phyloP scores from a whole-genome alignment of 2,888 invertebrate genomes.

The Acanthoscelides obtectus region DNA sequence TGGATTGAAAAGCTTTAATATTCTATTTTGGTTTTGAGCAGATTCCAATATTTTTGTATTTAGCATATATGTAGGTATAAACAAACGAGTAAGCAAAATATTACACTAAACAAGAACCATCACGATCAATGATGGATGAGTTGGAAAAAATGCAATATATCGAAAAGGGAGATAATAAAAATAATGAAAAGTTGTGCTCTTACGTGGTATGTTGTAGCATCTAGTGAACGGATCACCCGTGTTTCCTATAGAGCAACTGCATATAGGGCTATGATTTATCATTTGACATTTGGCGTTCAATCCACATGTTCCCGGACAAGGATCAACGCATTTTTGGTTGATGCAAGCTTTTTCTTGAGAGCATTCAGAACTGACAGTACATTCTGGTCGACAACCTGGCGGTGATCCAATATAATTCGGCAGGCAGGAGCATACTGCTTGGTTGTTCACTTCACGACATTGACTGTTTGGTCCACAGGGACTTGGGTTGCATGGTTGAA shows the following conservation, averaged over 20 bases:
- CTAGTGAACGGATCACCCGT: constrained; percentile 78
- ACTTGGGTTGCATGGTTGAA: constrained; percentile 67
- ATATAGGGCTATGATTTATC: constrained; percentile 77
- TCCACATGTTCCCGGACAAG: constrained; percentile 79
- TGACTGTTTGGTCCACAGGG: constrained; percentile 80
- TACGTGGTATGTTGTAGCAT: constrained; percentile 56
- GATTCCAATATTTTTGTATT: no score
- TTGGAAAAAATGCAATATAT: no score
- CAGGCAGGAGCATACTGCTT: constrained; percentile 75
- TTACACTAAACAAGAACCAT: no score
- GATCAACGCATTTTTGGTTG: constrained; percentile 76
- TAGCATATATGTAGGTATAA: no score
- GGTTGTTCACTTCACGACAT: constrained; percentile 65
- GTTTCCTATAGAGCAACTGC: constrained; percentile 67
- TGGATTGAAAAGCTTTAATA: no score
- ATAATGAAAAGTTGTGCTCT: constrained; percentile 18
- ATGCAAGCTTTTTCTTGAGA: constrained; percentile 74
- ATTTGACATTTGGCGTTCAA: constrained; percentile 72
- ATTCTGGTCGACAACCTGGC: constrained; percentile 79
- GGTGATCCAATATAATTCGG: constrained; percentile 70
- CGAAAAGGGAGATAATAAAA: no score
- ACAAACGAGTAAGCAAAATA: no score
- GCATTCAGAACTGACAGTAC: constrained; percentile 78
- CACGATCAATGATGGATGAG: no score
- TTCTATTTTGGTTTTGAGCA: no score